Evolutionary conservation across 2,888 invertebrate species (phyloP), one percentile per base, ranked within the genome.

Genomic region (Rhopalosiphum nymphaeae): DNA sequence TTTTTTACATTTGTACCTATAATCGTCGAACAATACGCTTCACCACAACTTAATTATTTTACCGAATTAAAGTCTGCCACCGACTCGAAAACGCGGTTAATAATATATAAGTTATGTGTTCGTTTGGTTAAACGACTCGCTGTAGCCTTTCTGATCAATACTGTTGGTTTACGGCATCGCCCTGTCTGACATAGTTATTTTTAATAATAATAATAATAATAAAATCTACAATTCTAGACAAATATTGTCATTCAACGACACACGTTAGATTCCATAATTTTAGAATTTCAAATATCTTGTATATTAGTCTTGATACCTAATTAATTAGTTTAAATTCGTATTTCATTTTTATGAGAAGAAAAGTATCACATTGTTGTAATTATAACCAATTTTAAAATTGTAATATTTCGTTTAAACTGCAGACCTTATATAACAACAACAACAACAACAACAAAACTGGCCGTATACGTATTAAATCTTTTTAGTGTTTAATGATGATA

Each of bases 91-190:
- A 26, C 36, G 42, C 85, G 53, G 88, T 78, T 78, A 78, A 78
- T 49, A 25, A 86, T 88, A 49, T 67, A 88, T 53, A 88, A 21
- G 29, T 25, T 86, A n/a, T 46, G 46, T 29, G 86, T 44, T 26
- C 53, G 61, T 21, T 44, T 44, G 61, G 78, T 78, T 61, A 61
- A 88, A 57, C 57, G 57, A 61, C 36, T 53, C 29, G 21, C 84
- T 53, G n/a, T 36, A 57, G 61, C 16, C 44, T 26, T 46, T 61
- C 86, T 92, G 86, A 92, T 87, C 92, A 61, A 87, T 92, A 92
- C 87, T 87, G n/a, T 49, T 61, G 49, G 61, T 92, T 36, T 49
- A 13, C n/a, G 25, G 29, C 86, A 78, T 16, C 78, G n/a, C 36
- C 36, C 56, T 29, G 5, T 29, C 53, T 21, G 78, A 56, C 84